phyloP scores from a whole-genome alignment of 2,888 invertebrate species.

The Athalia cordata region DNA sequence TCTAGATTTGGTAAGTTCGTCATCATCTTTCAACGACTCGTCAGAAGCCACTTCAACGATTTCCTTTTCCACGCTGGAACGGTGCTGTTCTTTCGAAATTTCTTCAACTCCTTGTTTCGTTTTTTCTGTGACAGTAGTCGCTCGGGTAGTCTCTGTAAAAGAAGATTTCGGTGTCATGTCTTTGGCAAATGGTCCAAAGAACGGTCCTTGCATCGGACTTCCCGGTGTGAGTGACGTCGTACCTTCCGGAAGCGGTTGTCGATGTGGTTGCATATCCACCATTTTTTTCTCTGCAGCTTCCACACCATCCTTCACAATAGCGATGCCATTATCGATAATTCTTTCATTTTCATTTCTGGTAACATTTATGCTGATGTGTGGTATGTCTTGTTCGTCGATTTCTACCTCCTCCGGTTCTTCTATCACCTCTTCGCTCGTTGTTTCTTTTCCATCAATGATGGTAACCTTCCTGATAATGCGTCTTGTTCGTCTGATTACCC shows the following conservation, averaged over 20 bases:
- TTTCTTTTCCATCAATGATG: constrained; percentile 89
- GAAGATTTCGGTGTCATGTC: constrained; percentile 54
- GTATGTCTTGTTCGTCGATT: constrained; percentile 83
- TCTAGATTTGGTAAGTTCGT: constrained; percentile 34
- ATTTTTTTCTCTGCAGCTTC: background rate
- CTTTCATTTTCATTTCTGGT: constrained; percentile 77
- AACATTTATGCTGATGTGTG: constrained; percentile 82
- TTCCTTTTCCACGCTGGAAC: constrained; percentile 43
- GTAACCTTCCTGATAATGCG: constrained; percentile 86
- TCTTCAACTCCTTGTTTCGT: constrained; percentile 46
- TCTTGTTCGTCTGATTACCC: constrained; percentile 84
- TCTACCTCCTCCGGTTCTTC: constrained; percentile 90
- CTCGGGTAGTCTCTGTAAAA: constrained; percentile 31
- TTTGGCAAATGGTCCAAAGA: constrained; percentile 62
- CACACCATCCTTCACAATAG: background rate
- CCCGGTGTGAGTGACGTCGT: constrained; percentile 48
- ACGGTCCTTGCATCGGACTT: constrained; percentile 59
- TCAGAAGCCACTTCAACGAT: constrained; percentile 38
- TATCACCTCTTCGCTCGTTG: constrained; percentile 87
- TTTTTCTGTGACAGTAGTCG: constrained; percentile 13
- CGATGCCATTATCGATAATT: constrained; percentile 62
- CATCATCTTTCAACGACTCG: constrained; percentile 44
- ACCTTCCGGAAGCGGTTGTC: constrained; percentile 19
- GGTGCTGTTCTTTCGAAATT: constrained; percentile 48
- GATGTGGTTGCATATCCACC: background rate